Evolutionary conservation across 2,888 invertebrate genomes (phyloP).

Genomic region (Aphodius sticticus): DNA sequence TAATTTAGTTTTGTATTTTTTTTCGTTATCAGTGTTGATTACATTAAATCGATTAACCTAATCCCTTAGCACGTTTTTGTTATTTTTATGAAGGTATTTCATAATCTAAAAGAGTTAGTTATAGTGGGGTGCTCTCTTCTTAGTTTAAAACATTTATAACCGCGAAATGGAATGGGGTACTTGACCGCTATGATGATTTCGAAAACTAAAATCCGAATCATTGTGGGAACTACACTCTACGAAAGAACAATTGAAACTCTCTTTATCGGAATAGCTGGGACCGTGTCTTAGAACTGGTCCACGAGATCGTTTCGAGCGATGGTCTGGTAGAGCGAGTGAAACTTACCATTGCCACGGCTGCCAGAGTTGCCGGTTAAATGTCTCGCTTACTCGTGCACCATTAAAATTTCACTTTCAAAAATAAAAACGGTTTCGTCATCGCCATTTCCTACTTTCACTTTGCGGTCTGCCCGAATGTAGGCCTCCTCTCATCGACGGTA

Average conservation of each 20-base stretch:
- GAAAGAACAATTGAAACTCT: not conserved
- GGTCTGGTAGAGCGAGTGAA: not conserved
- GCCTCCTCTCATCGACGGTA: constrained; percentile 14
- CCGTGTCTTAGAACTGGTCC: not conserved
- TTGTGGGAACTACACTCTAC: not conserved
- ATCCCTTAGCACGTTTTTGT: no score
- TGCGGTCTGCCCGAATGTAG: constrained; percentile 26
- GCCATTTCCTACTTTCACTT: constrained; percentile 36
- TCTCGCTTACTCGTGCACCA: constrained; percentile 13
- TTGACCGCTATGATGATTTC: not conserved
- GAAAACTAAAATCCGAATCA: not conserved
- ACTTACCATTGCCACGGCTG: not conserved
- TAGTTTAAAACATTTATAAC: no score
- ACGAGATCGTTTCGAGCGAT: not conserved
- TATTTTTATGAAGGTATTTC: no score
- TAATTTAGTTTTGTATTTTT: no score
- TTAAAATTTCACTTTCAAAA: constrained; percentile 45
- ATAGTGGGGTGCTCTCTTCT: no score
- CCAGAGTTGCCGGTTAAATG: not conserved
- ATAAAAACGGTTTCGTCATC: constrained; percentile 44
- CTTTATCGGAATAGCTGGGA: not conserved
- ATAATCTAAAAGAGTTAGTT: no score
- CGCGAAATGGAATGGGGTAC: not conserved
- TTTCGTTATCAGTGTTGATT: no score
- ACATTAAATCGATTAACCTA: no score